Conservation (phyloP, 2,888 invertebrate genomes). For the Leptopilina myrica region DNA sequence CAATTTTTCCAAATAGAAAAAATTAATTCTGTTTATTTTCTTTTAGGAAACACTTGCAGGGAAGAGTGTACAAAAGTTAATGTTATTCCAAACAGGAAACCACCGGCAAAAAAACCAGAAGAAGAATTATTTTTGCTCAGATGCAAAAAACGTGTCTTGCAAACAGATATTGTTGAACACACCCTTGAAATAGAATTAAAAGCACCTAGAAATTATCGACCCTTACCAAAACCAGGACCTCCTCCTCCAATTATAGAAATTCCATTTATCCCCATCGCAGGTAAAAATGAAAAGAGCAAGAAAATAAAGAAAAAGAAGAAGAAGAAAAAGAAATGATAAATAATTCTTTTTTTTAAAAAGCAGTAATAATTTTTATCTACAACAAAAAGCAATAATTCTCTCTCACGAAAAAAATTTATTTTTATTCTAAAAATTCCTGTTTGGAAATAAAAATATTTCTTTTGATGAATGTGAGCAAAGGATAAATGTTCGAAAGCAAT, state of each 20-base stretch:
- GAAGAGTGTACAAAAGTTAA: slow-evolving; percentile 61
- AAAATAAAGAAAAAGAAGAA: slow-evolving; percentile 35
- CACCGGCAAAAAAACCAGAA: slow-evolving; percentile 60
- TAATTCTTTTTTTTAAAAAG: not conserved
- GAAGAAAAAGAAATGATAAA: slow-evolving; percentile 1
- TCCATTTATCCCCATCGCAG: slow-evolving; percentile 48
- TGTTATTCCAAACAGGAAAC: slow-evolving; percentile 57
- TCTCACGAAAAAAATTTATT: not conserved
- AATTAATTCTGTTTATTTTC: not conserved
- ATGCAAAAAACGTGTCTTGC: slow-evolving; percentile 51
- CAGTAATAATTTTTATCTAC: too few species aligned
- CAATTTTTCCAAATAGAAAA: too few species aligned
- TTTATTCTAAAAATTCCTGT: not conserved
- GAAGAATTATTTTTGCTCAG: slow-evolving; percentile 64
- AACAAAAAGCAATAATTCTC: too few species aligned
- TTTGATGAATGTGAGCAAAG: too few species aligned
- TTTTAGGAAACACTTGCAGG: slow-evolving; percentile 58
- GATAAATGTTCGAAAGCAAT: too few species aligned
- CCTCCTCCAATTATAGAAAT: slow-evolving; percentile 57
- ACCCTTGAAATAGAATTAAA: slow-evolving; percentile 67
- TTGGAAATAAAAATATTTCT: too few species aligned
- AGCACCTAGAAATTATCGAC: slow-evolving; percentile 67
- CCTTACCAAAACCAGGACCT: slow-evolving; percentile 60
- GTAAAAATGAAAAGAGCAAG: slow-evolving; percentile 42
- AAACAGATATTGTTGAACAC: slow-evolving; percentile 59